Evolutionary conservation across 2,888 invertebrate species (phyloP).

Genomic region (Boloria selene): DNA sequence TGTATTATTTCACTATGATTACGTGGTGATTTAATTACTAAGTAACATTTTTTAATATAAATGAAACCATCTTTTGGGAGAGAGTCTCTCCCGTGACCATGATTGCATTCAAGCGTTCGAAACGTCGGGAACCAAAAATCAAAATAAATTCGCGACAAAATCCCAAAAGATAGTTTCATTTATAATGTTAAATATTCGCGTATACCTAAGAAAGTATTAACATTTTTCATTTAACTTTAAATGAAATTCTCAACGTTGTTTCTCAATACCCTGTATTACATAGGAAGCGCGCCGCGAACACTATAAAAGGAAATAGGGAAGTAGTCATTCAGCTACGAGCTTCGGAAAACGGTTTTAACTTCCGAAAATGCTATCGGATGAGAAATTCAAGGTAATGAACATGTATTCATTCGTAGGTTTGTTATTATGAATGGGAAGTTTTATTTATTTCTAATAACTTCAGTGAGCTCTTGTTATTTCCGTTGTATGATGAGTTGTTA

Average conservation of each 20-base stretch:
- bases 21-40: too few relatives aligned
- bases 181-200: too few relatives aligned
- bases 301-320: constrained; percentile 48
- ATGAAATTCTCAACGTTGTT: constrained; percentile 2
- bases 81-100: too few relatives aligned
- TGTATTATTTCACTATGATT: too few relatives aligned
- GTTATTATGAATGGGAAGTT: background rate
- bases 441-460: background rate
- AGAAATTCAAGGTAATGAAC: constrained; percentile 29
- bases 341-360: constrained; percentile 36
- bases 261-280: constrained; percentile 7
- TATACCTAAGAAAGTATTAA: too few relatives aligned
- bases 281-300: constrained; percentile 5
- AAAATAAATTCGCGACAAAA: too few relatives aligned
- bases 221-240: constrained; percentile 1
- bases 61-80: too few relatives aligned
- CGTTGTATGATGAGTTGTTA: background rate
- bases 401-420: constrained; percentile 21
- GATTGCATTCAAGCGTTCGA: too few relatives aligned
- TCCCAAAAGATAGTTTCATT: too few relatives aligned
- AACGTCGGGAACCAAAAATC: too few relatives aligned
- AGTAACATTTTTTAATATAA: too few relatives aligned
- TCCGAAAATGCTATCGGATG: constrained; percentile 31
- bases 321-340: constrained; percentile 33
- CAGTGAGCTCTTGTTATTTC: too few relatives aligned